phyloP scores from a whole-genome alignment of 2,797 vertebrate genomes.

The Coregonus suidteri region DNA sequence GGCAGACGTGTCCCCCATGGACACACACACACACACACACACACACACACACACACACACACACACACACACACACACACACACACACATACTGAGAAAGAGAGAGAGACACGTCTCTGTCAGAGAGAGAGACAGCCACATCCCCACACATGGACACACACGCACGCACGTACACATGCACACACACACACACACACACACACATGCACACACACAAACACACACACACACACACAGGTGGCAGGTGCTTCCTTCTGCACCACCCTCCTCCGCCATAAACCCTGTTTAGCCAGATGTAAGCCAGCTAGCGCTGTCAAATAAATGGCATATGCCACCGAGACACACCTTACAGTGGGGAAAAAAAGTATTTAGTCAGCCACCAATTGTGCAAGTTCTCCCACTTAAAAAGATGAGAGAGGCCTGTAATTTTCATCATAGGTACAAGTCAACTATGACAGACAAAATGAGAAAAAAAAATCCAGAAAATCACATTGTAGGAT shows the following conservation, averaged over 20 bases:
- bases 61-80: no score
- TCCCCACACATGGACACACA: slow-evolving; percentile 19
- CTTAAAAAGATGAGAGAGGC: no score
- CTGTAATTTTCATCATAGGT: no score
- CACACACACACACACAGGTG: not conserved
- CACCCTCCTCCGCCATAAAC: not conserved
- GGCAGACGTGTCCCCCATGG: slow-evolving; percentile 25
- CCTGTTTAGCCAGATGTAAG: not conserved
- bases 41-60: not conserved
- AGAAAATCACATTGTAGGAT: no score
- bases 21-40: slow-evolving; percentile 21
- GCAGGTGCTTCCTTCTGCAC: not conserved
- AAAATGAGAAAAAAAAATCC: no score
- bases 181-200: slow-evolving; percentile 4
- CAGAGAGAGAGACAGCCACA: no score
- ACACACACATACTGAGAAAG: not conserved
- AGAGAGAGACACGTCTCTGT: no score
- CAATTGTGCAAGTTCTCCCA: no score
- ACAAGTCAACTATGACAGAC: no score
- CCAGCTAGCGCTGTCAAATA: not conserved
- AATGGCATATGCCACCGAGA: not conserved
- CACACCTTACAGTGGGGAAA: not conserved
- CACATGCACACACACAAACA: not conserved
- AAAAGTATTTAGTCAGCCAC: no score
- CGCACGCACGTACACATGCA: slow-evolving; percentile 11